Conservation (phyloP, 2,113 vertebrate genomes). For the Cynopterus brachyotis region DNA sequence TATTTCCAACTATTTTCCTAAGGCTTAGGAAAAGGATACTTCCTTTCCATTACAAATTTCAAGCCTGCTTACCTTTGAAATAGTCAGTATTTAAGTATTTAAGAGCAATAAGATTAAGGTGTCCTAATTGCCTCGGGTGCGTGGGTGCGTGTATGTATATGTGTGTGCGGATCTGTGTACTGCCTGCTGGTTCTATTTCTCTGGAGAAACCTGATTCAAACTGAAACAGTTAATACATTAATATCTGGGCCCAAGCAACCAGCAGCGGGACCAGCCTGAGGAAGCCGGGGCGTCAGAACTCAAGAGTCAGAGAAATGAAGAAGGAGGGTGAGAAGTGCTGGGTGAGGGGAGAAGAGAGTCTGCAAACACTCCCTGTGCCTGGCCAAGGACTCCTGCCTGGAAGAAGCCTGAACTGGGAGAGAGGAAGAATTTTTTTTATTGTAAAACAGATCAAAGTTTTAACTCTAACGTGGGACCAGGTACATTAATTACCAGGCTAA, state of each 20-base stretch:
- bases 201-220: not conserved
- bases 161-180: too few relatives aligned
- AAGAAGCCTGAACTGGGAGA: not conserved
- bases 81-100: slow-evolving; percentile 51
- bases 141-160: too few relatives aligned
- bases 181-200: not conserved
- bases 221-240: not conserved
- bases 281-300: not conserved
- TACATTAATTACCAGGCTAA: not conserved
- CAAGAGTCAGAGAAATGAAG: not conserved
- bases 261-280: not conserved
- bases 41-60: slow-evolving; percentile 58
- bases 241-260: not conserved
- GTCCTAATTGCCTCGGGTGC: not conserved
- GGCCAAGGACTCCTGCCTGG: not conserved
- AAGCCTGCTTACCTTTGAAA: slow-evolving; percentile 64
- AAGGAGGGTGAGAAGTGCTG: not conserved
- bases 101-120: slow-evolving; percentile 54
- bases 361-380: not conserved
- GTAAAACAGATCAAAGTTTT: not conserved
- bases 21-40: slow-evolving; percentile 37
- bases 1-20: slow-evolving; percentile 13
- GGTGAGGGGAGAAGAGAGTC: not conserved
- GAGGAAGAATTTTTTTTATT: not conserved
- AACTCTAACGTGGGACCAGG: not conserved